These are phyloP conservation scores for Petrolisthes manimaculis DNA, from an alignment of 2,888 invertebrate genomes.

Conservation along the genomic window DNA sequence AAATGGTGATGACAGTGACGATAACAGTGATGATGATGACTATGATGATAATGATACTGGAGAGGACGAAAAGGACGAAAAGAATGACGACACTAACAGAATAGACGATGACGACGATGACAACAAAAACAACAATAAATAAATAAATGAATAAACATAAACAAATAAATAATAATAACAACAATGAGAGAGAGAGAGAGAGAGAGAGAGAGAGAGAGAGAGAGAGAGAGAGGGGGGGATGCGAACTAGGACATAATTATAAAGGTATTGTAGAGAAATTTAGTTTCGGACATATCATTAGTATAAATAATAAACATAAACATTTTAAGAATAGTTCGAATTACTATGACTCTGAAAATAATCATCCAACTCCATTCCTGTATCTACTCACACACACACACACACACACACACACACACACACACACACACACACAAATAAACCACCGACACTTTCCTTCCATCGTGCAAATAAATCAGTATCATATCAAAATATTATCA, in stretches of 20 bases:
- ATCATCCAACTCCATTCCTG: no score
- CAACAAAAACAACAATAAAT: neutral
- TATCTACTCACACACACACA: neutral
- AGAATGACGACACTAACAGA: neutral
- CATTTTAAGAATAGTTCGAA: no score
- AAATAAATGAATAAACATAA: neutral
- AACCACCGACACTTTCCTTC: no score
- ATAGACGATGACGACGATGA: neutral
- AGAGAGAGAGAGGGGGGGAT: neutral
- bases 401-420: slow-evolving; percentile 1
- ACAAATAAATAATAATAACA: neutral
- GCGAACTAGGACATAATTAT: neutral
- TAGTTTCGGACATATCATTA: no score
- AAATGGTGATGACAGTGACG: neutral
- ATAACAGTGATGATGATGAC: neutral
- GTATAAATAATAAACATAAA: no score
- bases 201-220: slow-evolving; percentile 1
- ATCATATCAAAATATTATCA: no score
- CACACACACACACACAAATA: neutral
- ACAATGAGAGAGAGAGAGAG: neutral
- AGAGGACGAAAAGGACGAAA: neutral
- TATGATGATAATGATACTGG: neutral
- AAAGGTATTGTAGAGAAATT: no score
- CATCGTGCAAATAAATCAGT: no score
- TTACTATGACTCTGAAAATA: no score